These are phyloP conservation scores for Elachura formosa DNA, from an alignment of 2,113 vertebrate species.

Conservation along the genomic window DNA sequence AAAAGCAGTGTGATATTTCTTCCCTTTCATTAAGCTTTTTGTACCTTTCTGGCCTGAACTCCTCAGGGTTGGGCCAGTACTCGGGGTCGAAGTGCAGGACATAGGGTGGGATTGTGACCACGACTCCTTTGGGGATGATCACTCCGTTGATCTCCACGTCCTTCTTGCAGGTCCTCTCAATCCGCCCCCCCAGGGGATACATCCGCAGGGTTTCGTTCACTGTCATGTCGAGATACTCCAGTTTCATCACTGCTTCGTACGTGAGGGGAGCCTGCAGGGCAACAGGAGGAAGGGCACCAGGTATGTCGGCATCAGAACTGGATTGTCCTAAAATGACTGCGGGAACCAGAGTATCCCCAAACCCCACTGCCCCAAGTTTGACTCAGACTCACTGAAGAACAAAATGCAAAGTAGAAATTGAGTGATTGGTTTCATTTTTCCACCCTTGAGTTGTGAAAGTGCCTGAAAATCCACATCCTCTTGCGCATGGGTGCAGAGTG, in stretches of 20 bases:
- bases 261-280: conserved; percentile 39
- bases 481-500: accelerated
- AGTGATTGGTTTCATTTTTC: background rate
- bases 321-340: background rate
- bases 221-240: conserved; percentile 81
- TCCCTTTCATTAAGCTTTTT: background rate
- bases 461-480: background rate
- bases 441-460: background rate
- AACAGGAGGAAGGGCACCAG: background rate
- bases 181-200: conserved; percentile 65
- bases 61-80: conserved; percentile 76
- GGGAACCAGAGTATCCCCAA: background rate
- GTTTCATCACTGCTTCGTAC: conserved; percentile 71
- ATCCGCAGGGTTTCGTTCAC: conserved; percentile 75
- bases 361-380: accelerated
- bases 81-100: conserved; percentile 64
- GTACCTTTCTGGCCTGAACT: conserved; percentile 87
- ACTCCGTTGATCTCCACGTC: conserved; percentile 76
- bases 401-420: background rate
- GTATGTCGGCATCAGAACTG: too few species aligned
- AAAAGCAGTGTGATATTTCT: background rate
- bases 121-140: conserved; percentile 73
- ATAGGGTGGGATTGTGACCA: conserved; percentile 66
- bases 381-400: background rate
- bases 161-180: conserved; percentile 80